A percentile compares a stretch with the other conserved stretches of the same genome.
Evolutionary conservation across 2,888 invertebrate genomes (phyloP).

Genomic region (Agrotis ipsilon): DNA sequence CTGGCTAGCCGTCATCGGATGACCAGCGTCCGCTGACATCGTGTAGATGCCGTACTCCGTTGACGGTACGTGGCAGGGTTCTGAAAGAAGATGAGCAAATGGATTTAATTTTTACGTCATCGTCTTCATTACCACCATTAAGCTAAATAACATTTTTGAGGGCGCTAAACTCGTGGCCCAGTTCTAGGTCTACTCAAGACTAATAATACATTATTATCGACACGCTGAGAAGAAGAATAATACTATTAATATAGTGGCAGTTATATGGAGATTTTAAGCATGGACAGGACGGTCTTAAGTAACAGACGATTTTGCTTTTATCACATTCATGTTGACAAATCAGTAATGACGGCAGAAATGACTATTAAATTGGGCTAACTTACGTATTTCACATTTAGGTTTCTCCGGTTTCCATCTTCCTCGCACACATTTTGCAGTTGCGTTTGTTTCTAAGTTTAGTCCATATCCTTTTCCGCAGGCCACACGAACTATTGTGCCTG

Average conservation of each 20-base stretch:
- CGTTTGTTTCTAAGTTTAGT: constrained; percentile 93
- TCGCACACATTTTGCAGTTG: constrained; percentile 95
- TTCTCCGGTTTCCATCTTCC: constrained; percentile 96
- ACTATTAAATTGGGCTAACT: constrained; percentile 72
- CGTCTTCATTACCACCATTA: too few relatives aligned
- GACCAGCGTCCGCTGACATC: constrained; percentile 84
- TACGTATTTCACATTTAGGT: constrained; percentile 95
- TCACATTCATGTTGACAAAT: too few relatives aligned
- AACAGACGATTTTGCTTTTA: too few relatives aligned
- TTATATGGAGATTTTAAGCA: too few relatives aligned
- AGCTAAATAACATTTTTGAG: too few relatives aligned
- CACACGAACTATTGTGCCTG: constrained; percentile 93
- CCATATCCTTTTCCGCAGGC: constrained; percentile 95
- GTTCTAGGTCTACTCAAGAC: too few relatives aligned
- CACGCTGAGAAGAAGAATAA: too few relatives aligned
- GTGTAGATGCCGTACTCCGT: constrained; percentile 93
- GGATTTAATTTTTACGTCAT: neutral
- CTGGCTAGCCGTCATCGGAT: constrained; percentile 73
- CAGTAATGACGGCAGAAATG: too few relatives aligned
- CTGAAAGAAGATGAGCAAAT: constrained; percentile 76
- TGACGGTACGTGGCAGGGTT: constrained; percentile 93
- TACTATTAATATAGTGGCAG: too few relatives aligned
- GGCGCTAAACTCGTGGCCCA: too few relatives aligned
- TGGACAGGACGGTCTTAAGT: too few relatives aligned
- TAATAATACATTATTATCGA: too few relatives aligned